These are phyloP conservation scores for Nemoura dubitans DNA, from an alignment of 2,888 invertebrate genomes.

Conservation along the genomic window DNA sequence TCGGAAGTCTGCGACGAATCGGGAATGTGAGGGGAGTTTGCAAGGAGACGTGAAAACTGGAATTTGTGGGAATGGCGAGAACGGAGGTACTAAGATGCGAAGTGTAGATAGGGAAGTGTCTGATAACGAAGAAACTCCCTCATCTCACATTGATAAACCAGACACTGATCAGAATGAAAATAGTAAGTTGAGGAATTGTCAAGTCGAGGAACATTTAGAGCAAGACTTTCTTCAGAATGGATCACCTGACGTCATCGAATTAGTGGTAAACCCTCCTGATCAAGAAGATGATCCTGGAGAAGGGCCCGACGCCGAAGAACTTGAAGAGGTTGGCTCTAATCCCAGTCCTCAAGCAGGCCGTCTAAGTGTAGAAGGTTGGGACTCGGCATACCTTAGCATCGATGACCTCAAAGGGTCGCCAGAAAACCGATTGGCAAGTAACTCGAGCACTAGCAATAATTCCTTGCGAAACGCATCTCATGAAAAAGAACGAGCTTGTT, in stretches of 20 bases:
- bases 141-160: background rate
- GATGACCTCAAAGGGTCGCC: constrained; percentile 59
- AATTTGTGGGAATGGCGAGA: background rate
- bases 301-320: background rate
- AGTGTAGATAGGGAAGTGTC: background rate
- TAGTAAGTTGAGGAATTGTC: background rate
- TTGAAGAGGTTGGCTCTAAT: background rate
- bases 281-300: background rate
- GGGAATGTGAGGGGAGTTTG: background rate
- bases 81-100: background rate
- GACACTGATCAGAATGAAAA: too few species aligned
- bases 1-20: background rate
- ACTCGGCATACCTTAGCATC: constrained; percentile 66
- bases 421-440: constrained; percentile 53
- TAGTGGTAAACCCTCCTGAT: background rate
- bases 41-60: background rate
- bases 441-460: background rate
- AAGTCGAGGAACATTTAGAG: background rate
- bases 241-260: background rate
- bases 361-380: constrained; percentile 57
- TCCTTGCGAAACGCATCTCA: background rate
- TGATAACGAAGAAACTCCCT: background rate
- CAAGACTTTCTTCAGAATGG: background rate
- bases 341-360: constrained; percentile 15
- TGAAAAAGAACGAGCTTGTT: background rate